These are phyloP conservation scores for Nothocercus julius DNA, from an alignment of 2,113 vertebrate genomes.

Conservation along the genomic window DNA sequence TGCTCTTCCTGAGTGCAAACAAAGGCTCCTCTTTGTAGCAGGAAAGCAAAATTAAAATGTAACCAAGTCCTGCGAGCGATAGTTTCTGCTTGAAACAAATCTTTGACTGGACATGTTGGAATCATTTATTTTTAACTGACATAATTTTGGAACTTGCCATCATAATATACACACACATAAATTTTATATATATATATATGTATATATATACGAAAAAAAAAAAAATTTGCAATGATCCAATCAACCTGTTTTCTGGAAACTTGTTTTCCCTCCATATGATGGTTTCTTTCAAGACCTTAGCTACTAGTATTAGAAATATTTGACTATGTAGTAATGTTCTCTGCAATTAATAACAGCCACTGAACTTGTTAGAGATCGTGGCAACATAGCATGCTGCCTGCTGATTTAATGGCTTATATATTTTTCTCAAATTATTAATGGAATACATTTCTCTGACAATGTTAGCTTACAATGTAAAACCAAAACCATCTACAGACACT, in stretches of 20 bases:
- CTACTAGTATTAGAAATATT: neutral
- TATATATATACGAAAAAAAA: too few relatives aligned
- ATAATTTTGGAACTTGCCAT: constrained; percentile 52
- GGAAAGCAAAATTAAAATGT: constrained; percentile 67
- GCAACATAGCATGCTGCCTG: neutral
- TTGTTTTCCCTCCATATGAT: neutral
- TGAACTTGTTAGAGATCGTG: neutral
- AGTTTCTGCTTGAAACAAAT: constrained; percentile 56
- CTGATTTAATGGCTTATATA: neutral
- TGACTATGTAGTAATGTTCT: neutral
- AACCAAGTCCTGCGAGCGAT: constrained; percentile 63
- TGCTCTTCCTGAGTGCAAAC: constrained; percentile 75
- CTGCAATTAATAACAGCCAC: neutral
- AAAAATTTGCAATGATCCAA: neutral
- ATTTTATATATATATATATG: too few relatives aligned
- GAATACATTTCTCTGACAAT: neutral
- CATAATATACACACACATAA: neutral
- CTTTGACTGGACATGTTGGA: constrained; percentile 72
- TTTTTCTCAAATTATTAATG: neutral
- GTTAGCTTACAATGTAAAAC: neutral
- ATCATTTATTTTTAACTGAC: constrained; percentile 65
- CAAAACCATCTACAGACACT: neutral
- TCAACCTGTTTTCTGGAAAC: constrained; percentile 22
- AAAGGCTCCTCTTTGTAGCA: constrained; percentile 73
- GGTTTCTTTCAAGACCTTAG: neutral